Evolutionary conservation across 2,113 vertebrate species (phyloP).

Genomic region (Enhydra lutris): DNA sequence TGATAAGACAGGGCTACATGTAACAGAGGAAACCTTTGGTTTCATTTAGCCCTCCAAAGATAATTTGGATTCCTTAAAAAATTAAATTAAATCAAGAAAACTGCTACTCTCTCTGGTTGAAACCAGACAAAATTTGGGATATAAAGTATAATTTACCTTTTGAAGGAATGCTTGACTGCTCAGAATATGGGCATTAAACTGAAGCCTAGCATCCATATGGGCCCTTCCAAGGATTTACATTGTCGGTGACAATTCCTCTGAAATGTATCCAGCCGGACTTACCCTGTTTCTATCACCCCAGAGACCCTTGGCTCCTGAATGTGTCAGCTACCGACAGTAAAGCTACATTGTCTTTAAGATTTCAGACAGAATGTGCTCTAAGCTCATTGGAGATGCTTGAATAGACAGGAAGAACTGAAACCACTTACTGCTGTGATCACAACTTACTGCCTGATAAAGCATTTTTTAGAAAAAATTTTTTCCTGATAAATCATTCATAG

Average conservation of each 20-base stretch:
- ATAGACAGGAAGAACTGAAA: background rate
- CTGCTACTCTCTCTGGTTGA: background rate
- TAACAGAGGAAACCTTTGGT: conserved; percentile 29
- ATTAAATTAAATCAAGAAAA: background rate
- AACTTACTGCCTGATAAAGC: background rate
- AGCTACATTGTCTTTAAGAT: background rate
- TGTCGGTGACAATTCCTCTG: background rate
- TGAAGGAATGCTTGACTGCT: background rate
- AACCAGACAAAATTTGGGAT: background rate
- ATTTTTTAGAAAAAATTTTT: background rate
- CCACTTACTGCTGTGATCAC: background rate
- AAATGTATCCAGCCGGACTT: background rate
- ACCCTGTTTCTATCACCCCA: background rate
- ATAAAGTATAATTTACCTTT: conserved; percentile 24
- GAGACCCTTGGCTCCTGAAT: background rate
- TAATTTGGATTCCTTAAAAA: background rate
- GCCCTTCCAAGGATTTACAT: background rate
- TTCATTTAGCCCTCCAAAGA: background rate
- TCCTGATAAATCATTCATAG: background rate
- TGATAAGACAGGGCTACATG: background rate
- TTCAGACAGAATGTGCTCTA: background rate
- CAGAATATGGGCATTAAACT: background rate
- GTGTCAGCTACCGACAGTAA: background rate
- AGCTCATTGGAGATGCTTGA: background rate
- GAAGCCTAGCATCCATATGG: background rate